These are phyloP conservation scores for Sylvietta virens DNA, from an alignment of 2,113 vertebrate genomes.

Conservation along the genomic window DNA sequence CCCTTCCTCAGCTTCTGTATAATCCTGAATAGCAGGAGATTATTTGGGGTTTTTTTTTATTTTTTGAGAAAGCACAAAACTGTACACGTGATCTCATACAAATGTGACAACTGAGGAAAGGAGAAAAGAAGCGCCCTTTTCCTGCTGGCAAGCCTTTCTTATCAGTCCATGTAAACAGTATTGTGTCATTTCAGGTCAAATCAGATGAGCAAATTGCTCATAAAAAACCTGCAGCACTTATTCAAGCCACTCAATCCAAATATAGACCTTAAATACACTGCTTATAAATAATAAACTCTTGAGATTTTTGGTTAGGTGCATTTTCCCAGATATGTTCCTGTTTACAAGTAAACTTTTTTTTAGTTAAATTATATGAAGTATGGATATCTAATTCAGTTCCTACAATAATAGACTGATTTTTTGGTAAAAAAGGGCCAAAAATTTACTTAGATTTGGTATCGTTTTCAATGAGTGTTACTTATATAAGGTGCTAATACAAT, in stretches of 20 bases:
- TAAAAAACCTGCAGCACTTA: not conserved
- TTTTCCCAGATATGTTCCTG: not conserved
- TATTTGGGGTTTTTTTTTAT: not conserved
- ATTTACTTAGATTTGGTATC: not conserved
- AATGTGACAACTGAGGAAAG: not conserved
- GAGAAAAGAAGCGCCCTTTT: not conserved
- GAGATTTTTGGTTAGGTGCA: not conserved
- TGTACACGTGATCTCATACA: rapidly evolving
- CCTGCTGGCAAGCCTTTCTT: not conserved
- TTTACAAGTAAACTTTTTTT: not conserved
- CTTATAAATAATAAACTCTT: not conserved
- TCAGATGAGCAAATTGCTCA: not conserved
- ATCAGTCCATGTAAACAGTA: not conserved
- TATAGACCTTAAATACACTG: not conserved
- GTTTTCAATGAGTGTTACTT: not conserved
- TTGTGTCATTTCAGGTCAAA: not conserved
- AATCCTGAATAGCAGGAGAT: not conserved
- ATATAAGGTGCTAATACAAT: not conserved
- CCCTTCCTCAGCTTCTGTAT: not conserved
- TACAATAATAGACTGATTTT: not conserved
- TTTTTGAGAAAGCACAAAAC: not conserved
- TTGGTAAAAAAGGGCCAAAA: not conserved
- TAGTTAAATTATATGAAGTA: not conserved
- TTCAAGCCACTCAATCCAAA: not conserved
- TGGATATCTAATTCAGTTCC: not conserved